Evolutionary conservation across 2,888 invertebrate genomes (phyloP).

Genomic region (Nomada ferruginata): DNA sequence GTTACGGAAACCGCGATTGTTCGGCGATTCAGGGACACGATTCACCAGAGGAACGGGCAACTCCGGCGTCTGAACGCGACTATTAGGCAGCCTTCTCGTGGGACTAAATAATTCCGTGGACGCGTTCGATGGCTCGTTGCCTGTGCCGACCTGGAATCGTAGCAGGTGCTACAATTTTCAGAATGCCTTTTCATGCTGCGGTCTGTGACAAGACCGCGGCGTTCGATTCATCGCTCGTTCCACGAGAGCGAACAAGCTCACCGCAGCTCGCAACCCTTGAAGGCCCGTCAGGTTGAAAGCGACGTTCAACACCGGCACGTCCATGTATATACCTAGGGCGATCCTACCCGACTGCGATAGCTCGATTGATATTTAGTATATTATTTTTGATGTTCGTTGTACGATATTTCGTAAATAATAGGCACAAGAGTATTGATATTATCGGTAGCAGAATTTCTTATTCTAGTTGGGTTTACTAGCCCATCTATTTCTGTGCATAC

Average conservation of each 20-base stretch:
- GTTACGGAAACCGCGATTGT: constrained; percentile 35
- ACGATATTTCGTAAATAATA: no score
- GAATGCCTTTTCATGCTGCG: constrained; percentile 25
- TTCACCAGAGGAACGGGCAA: constrained; percentile 26
- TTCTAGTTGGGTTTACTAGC: no score
- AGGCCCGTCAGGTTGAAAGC: background rate
- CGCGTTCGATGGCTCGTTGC: constrained; percentile 32
- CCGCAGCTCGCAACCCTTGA: background rate
- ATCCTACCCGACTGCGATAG: background rate
- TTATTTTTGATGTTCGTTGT: no score
- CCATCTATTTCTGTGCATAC: no score
- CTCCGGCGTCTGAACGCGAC: constrained; percentile 37
- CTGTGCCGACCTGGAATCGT: constrained; percentile 2
- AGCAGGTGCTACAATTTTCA: constrained; percentile 26
- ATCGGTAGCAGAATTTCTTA: no score
- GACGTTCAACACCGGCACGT: constrained; percentile 6
- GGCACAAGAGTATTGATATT: no score
- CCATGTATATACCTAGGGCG: constrained; percentile 2
- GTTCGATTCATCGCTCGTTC: background rate
- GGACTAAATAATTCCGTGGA: constrained; percentile 49
- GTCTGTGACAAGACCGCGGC: constrained; percentile 19
- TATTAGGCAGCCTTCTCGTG: constrained; percentile 27
- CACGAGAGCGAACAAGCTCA: background rate
- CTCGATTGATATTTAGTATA: constrained; percentile 8
- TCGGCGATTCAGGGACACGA: constrained; percentile 28